Conservation (phyloP, 2,797 vertebrate species). For the Platyrinchus mystaceus region DNA sequence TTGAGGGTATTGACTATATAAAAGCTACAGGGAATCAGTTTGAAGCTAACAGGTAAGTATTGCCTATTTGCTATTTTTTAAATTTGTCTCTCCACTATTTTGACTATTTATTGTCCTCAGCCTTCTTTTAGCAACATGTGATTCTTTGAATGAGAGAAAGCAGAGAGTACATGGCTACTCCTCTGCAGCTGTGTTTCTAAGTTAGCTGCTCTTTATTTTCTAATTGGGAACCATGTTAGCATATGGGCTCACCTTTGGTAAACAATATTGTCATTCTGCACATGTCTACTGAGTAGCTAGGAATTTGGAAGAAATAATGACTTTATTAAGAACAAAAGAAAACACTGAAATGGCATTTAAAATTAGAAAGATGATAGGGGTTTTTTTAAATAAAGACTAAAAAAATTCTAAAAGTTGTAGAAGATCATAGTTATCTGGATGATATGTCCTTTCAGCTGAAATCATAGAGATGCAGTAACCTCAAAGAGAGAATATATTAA, state of each 20-base stretch:
- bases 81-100: neutral
- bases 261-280: neutral
- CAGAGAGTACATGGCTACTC: neutral
- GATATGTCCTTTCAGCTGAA: neutral
- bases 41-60: neutral
- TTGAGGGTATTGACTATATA: neutral
- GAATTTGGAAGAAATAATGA: neutral
- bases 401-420: neutral
- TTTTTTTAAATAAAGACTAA: neutral
- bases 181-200: slow-evolving; percentile 24
- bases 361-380: neutral
- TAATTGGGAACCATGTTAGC: neutral
- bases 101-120: neutral
- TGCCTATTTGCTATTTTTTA: neutral
- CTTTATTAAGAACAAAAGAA: neutral
- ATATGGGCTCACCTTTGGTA: slow-evolving; percentile 18
- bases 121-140: neutral
- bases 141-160: neutral
- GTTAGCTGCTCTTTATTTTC: neutral
- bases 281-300: neutral
- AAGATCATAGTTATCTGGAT: neutral
- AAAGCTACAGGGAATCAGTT: neutral
- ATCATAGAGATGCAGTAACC: neutral
- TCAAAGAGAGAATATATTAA: neutral
- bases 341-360: neutral